Conservation (phyloP, 2,797 vertebrate species). For the Todus mexicanus region DNA sequence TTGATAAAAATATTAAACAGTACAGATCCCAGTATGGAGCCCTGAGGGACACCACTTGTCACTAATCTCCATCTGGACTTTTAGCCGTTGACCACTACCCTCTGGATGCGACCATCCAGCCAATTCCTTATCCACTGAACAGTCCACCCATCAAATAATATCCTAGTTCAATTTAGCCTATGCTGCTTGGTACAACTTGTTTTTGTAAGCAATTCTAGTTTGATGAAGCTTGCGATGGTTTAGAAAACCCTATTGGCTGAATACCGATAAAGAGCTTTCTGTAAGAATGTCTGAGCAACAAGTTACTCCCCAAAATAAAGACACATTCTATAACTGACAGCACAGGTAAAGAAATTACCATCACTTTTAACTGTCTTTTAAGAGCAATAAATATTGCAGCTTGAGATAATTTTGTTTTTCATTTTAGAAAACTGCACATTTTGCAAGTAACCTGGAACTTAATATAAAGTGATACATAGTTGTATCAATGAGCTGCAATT, state of each 20-base stretch:
- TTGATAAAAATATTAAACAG: too few species aligned
- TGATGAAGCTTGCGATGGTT: slow-evolving; percentile 79
- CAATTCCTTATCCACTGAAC: too few species aligned
- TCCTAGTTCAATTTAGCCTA: slow-evolving; percentile 44
- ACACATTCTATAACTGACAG: slow-evolving; percentile 7
- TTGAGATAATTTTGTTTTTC: neutral
- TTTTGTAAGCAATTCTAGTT: slow-evolving; percentile 82
- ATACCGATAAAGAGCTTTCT: slow-evolving; percentile 76
- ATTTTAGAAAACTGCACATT: neutral
- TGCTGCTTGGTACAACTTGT: slow-evolving; percentile 71
- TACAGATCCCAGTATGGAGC: too few species aligned
- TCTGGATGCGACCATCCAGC: too few species aligned
- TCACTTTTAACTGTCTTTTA: slow-evolving; percentile 74
- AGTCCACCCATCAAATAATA: too few species aligned
- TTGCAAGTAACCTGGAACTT: neutral
- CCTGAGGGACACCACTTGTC: too few species aligned
- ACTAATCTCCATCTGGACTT: too few species aligned
- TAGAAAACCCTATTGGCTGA: slow-evolving; percentile 70
- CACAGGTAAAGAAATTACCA: slow-evolving; percentile 72
- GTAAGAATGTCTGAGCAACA: slow-evolving; percentile 71
- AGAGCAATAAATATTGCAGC: slow-evolving; percentile 51
- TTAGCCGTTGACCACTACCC: too few species aligned
- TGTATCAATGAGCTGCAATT: neutral
- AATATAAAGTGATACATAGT: neutral
- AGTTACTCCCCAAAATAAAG: slow-evolving; percentile 26